Evolutionary conservation across 1,140 invertebrate species (phyloP).

Genomic region (Lepidotrigona ventralis): DNA sequence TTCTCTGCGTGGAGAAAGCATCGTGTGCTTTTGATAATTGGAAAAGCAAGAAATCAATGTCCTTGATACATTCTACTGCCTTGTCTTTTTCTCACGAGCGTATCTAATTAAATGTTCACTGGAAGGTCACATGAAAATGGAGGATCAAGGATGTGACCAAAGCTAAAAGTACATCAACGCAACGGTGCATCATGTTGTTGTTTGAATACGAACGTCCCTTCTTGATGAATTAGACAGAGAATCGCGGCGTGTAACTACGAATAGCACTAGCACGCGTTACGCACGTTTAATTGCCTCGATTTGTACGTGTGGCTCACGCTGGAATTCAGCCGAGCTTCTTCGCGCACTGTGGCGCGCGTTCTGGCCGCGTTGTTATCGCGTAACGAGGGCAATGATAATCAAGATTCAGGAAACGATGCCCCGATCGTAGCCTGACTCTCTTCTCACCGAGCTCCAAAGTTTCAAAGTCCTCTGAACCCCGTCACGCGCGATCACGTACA

Average conservation of each 20-base stretch:
- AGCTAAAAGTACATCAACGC: background rate
- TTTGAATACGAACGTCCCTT: background rate
- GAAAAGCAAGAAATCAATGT: no score
- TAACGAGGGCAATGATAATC: conserved; percentile 37
- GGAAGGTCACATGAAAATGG: background rate
- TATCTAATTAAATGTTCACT: background rate
- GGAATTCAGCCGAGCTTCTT: conserved; percentile 18
- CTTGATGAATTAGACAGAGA: conserved; percentile 7
- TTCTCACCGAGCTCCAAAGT: background rate
- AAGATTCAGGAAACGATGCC: conserved; percentile 28
- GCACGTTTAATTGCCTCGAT: conserved; percentile 64
- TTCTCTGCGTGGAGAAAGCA: no score
- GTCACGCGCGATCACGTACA: no score
- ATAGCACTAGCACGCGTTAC: conserved; percentile 63
- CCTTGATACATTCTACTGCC: no score
- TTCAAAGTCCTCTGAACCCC: background rate
- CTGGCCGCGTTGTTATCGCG: conserved; percentile 41
- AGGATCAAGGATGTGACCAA: conserved; percentile 2
- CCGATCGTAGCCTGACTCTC: conserved; percentile 3
- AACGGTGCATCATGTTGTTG: background rate
- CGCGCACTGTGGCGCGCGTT: background rate
- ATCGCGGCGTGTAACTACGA: conserved; percentile 41
- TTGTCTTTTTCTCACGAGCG: background rate
- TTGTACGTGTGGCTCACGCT: conserved; percentile 50
- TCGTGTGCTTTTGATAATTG: no score